Base-by-base conservation (phyloP, 2,888 invertebrate genomes). In the Drosophila antonietae region DNA sequence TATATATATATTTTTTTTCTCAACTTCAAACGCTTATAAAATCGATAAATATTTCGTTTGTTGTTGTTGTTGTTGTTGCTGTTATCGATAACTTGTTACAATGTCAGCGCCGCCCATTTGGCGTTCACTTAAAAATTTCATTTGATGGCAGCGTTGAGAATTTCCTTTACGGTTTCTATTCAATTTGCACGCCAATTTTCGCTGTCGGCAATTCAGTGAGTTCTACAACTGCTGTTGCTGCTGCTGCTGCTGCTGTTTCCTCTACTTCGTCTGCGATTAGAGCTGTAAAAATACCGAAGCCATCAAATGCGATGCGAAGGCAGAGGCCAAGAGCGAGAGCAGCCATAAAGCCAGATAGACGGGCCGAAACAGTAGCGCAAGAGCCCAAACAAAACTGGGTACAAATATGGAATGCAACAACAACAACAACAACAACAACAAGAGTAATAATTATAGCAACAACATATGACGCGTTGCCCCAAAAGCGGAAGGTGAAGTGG, bases 211-310 rank as follows among this genome's bases (percentile, higher is more conserved):
- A 15, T 75, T 73, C 62, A 69, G 68, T 69, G 78, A 71, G 79
- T 60, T 81, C 63, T 63, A 63, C 6, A 37, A 12, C 23, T 37
- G 35, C 52, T 20, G 35, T 20, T 37, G 20, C 35, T 14, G 14
- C 81, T 58, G 60, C 15, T 35, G 15, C 78, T 61, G 64, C 20
- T 31, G 31, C 33, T 69, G 20, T 39, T 41, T 59, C 51, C 41
- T 44, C 43, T 53, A 35, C 46, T 39, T 20, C 69, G 18, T 52
- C 67, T 66, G 59, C 73, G 73, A 75, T 75, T 75, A 63, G 47
- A 87, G 88, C 88, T 68, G 89, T 75, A 83, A 86, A 88, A 88
- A 86, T 80, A 80, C 83, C 66, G 81, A 83, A 80, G 88, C 86
- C 46, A 85, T 85, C 74, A 83, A 82, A 77, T 59, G 56, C 52